Base-by-base conservation (phyloP, 30 jellyfish, hydroid and myxozoan species). In the Turritopsis rubra region DNA sequence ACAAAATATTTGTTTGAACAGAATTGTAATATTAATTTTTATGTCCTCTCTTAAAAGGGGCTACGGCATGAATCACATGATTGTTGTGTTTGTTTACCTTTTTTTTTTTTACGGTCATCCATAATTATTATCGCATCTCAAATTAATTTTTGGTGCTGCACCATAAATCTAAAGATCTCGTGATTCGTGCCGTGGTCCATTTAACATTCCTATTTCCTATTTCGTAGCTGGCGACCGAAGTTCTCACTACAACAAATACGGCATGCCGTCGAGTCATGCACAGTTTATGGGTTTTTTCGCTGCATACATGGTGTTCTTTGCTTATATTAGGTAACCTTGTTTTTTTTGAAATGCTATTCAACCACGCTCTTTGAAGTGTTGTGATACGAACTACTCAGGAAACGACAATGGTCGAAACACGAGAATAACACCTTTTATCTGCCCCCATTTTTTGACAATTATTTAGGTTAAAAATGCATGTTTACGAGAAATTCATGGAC, bases 251-350 rank as follows among this genome's bases (percentile, higher is more conserved):
- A 80, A 65, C 26, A 85, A 85, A 77, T 90, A 87, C 89, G 99
- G 99, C 28, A 94, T 94, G 99, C 99, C 99, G 21, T 94, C 99
- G 26, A 86, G 94, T 75, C 99, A 94, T 84, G 87, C 99, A 21
- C 99, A 94, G 80, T 94, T 94, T 72, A 85, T 88, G 95, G 89
- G 88, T 41, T 94, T 94, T 79, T 89, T 94, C 82, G 87, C 96
- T 8, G 79, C 92, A 1, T 94, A 89, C 76, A 87, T 89, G 89
- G 81, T 83, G 18, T 88, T 89, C 28, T 94, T 89, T 81, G 95
- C 95, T 13, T 87, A 85, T 54, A 73, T 86, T 72, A 89, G 97
- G 99, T 94, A 72, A 25, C 74, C 8, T 7, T 68, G 31, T 0
- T n/a, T n/a, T n/a, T n/a, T n/a, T n/a, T n/a, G n/a, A n/a, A n/a